Base-by-base conservation (phyloP, 2,113 vertebrate species). In the Rhinoptilus africanus region DNA sequence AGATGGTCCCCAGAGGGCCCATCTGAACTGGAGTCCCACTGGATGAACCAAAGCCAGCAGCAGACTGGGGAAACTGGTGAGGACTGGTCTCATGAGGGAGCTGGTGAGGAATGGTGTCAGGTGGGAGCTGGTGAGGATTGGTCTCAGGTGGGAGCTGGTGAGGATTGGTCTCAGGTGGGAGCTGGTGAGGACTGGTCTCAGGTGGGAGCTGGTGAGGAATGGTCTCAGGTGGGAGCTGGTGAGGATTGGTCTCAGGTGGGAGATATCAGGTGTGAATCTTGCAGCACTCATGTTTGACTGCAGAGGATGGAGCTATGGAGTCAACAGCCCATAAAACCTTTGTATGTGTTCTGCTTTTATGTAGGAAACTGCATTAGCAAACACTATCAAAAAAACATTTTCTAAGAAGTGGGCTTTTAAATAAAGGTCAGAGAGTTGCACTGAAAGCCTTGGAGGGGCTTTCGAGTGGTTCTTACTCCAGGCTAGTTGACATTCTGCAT, bases 371-470 rank as follows among this genome's bases (percentile, higher is more conserved):
- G 1, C 54, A 16, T 73, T 87, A 91, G 68, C 69, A 92, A 91
- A 71, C 48, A 57, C 64, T 11, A 30, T 41, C 53, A 73, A 81
- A 94, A 94, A 88, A 76, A 6, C 21, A 39, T 96, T 94, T 94
- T 60, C 81, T 69, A 23, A 48, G 37, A 76, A 89, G 39, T 24
- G 8, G 37, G 57, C 7, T 92, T 93, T 96, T 76, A 80, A 76
- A 59, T 88, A 97, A 96, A 96, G 95, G 87, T 87, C 92, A 93
- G 78, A 88, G 92, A 89, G 91, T 59, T 92, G 63, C 50, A 56
- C 50, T 88, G 50, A 79, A 92, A 96, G 88, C 92, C 88, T 88
- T 74, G 64, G 64, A 95, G 80, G 54, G 88, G 71, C 23, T 89
- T 89, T 91, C 0, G 3, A 79, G 37, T 59, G 0, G 1, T 88